Evolutionary conservation across 1,140 invertebrate species (phyloP), one percentile per base, ranked within the genome.

Genomic region (Lycorma delicatula): DNA sequence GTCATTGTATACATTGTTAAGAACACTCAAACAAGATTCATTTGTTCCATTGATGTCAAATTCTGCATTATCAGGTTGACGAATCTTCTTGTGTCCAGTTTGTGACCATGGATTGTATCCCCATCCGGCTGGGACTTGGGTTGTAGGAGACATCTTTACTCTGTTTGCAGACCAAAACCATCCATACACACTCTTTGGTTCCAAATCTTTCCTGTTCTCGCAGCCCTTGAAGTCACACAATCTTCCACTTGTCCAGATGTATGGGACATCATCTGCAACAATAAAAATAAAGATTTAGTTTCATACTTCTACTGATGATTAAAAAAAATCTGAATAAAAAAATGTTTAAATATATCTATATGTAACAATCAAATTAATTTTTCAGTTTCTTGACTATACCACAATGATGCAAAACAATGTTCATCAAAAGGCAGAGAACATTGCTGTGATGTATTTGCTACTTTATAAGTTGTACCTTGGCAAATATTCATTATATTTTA

Each of bases 121-220:
- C 81, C 82, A 89, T 18, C 83, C 82, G 53, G 71, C 71, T 41
- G 77, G 77, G 54, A 78, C 78, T 74, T 83, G 80, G 72, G 89
- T 91, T 56, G 90, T 93, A 29, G 90, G 84, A 46, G 87, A 74
- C 74, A 93, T 86, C 78, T 93, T 93, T 70, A 85, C 88, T 51
- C 90, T 82, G 66, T 89, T 91, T 29, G 87, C 86, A 7, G 89
- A 92, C 90, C 90, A 94, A 80, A 94, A 94, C 91, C 91, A 94
- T 5, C 91, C 91, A 65, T 84, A 84, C 41, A 93, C 67, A 60
- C 80, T 82, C 70, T 92, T 88, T 28, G 91, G 91, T 70, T 92
- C 88, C 36, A 94, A 76, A 70, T 94, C 91, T 36, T 80, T 77
- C 56, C 91, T 81, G 41, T 85, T 84, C 69, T 91, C 87, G 71